Conservation (phyloP, 2,113 vertebrate genomes). For the Prionailurus bengalensis region DNA sequence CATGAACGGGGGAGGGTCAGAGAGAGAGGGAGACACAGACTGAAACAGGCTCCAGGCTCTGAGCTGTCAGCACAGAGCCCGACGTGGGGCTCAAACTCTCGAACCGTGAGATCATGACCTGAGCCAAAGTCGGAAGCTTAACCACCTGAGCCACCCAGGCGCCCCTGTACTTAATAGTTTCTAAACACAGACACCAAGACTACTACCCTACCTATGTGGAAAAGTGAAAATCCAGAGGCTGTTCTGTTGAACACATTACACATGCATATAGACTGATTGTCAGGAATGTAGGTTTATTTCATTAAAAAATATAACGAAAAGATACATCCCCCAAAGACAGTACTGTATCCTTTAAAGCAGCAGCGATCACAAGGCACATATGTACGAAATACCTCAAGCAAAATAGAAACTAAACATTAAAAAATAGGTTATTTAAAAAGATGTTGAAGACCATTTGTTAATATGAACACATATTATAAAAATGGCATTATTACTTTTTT, state of each 20-base stretch:
- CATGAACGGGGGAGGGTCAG: too few relatives aligned
- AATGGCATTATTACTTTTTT: background rate
- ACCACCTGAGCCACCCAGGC: too few relatives aligned
- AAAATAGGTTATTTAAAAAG: slow-evolving; percentile 68
- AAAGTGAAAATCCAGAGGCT: background rate
- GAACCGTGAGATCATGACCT: too few relatives aligned
- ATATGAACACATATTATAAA: slow-evolving; percentile 62
- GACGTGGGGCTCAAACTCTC: too few relatives aligned
- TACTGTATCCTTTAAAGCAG: slow-evolving; percentile 76
- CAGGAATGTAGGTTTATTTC: slow-evolving; percentile 74
- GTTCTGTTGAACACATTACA: background rate
- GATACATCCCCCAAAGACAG: slow-evolving; percentile 67
- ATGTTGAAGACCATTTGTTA: slow-evolving; percentile 51
- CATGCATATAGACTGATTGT: background rate
- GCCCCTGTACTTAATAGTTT: background rate
- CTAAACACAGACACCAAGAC: background rate
- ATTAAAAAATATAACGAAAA: slow-evolving; percentile 59
- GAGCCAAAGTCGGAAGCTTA: too few relatives aligned
- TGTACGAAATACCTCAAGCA: slow-evolving; percentile 66
- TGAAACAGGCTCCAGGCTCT: too few relatives aligned
- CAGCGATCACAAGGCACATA: slow-evolving; percentile 83
- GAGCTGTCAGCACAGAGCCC: too few relatives aligned
- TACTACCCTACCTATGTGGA: background rate
- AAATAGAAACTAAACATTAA: slow-evolving; percentile 66
- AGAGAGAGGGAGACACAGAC: too few relatives aligned